Base-by-base conservation (phyloP, 2,113 vertebrate genomes). In the Podarcis cretensis region DNA sequence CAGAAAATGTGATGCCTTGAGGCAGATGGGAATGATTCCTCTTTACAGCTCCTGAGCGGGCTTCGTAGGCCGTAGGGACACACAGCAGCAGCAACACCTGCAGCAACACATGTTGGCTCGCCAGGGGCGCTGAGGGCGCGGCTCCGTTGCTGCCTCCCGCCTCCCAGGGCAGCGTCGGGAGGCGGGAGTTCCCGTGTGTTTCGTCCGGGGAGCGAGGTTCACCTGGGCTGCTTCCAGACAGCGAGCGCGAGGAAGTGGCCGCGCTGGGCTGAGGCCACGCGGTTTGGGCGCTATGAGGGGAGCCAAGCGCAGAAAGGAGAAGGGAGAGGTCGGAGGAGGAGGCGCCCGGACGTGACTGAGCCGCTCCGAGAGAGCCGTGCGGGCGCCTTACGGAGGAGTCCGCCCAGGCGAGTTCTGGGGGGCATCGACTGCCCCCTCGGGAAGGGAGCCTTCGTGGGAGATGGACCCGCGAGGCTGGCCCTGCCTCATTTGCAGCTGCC, bases 291-390 rank as follows among this genome's bases (percentile, higher is more conserved):
- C 2, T 5, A 43, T 18, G 65, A 7, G 27, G 54, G 18, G 5
- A 40, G 35, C 37, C 6, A 23, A 8, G 69, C 16, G 69, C 32
- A 8, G 6, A 18, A 0, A 3, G 4, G 20, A 35, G 84, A 35
- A 57, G 1, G 6, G 69, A 12, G 21, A 2, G 25, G 21, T n/a
- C 23, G 10, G 0, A 3, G 13, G 35, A 0, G 21, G 54, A 1
- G 21, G 73, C 37, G 73, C 2, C 3, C 2, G 2, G 3, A 13
- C 13, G 32, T 2, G 81, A 43, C 27, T 5, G 5, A 2, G 4
- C 27, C 3, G 30, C 8, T 8, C 23, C 21, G 2, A n/a, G 69
- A 30, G 35, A 37, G 35, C 35, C 35, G 35, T 37, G 35, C 35
- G 35, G 35, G 35, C 35, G 35, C 35, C 8, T 13, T 27, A 6